Evolutionary conservation across 2,797 vertebrate genomes (phyloP), one percentile per base, ranked within the genome.

Genomic region (Liparis tanakae): DNA sequence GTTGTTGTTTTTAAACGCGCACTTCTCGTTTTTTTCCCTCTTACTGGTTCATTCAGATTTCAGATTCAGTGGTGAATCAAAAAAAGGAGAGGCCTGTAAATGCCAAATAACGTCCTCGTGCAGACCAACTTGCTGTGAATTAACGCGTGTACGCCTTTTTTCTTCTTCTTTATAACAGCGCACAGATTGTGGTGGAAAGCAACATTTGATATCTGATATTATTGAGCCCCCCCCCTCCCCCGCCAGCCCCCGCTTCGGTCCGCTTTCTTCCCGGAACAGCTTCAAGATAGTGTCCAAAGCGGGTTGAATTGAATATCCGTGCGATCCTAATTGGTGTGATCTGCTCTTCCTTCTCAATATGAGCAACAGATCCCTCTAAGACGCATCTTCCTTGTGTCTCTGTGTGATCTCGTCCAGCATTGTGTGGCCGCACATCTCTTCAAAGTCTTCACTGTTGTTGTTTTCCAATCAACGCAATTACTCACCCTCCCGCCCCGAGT

Each of bases 301-400:
- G 65, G 3, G 71, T 66, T 59, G 43, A 43, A n/a, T 55, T 46
- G 60, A 87, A 88, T 82, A 79, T 87, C 76, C 61, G 50, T 70
- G 44, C 73, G 50, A 79, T 67, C 90, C 89, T 89, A 93, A 84
- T 74, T 78, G 88, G 74, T 71, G 80, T 82, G 85, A 92, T 91
- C 90, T 89, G 85, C 77, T 90, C 86, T 83, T 81, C 92, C 91
- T 88, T 87, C 88, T 88, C 82, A 65, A 56, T 85, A 63, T 82
- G 91, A 92, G 91, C 93, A 94, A 91, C 92, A 92, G 92, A 92
- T 94, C 85, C 67, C 80, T 87, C 82, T 72, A 78, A 87, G 81
- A 90, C 88, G 81, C 88, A 86, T 89, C 84, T 83, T 83, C 84
- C 76, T 81, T 34, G 3, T 73, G 30, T 80, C 78, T 79, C 80